phyloP scores from a whole-genome alignment of 2,797 vertebrate genomes.

The Poeciliopsis infans region DNA sequence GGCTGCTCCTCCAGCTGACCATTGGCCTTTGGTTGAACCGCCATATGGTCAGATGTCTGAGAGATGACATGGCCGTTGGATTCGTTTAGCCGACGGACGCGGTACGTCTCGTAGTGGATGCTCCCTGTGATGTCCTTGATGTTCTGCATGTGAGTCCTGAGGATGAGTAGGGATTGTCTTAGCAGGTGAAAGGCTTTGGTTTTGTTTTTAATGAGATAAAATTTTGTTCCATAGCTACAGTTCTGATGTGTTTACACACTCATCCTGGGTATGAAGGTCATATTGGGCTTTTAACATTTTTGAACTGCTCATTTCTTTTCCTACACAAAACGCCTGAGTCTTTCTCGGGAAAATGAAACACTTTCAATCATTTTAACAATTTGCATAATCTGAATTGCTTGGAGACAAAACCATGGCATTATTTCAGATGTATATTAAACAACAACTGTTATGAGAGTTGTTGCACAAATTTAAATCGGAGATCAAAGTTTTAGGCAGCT shows the following conservation, averaged over 20 bases:
- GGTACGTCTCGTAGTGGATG: slow-evolving; percentile 96
- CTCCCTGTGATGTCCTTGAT: slow-evolving; percentile 97
- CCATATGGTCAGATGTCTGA: slow-evolving; percentile 70
- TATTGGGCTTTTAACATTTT: not conserved
- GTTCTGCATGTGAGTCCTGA: slow-evolving; percentile 98
- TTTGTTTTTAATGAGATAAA: not conserved
- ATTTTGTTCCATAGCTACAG: not conserved
- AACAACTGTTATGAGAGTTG: not conserved
- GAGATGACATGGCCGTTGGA: slow-evolving; percentile 82
- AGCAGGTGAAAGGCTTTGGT: not conserved
- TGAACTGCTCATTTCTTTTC: not conserved
- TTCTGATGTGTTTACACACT: not conserved
- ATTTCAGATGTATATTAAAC: not conserved
- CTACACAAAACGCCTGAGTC: no score
- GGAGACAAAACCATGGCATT: not conserved
- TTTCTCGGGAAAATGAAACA: not conserved
- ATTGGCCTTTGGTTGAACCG: slow-evolving; percentile 58
- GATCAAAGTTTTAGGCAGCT: not conserved
- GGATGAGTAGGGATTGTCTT: not conserved
- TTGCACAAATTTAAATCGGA: not conserved
- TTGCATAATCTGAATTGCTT: not conserved
- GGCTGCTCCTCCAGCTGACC: slow-evolving; percentile 69
- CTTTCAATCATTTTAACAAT: not conserved
- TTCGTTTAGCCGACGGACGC: slow-evolving; percentile 93
- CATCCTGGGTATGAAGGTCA: not conserved